A percentile compares a stretch with the other conserved stretches of the same genome.
phyloP scores from a whole-genome alignment of 2,888 invertebrate species.

The Phytoseiulus persimilis region DNA sequence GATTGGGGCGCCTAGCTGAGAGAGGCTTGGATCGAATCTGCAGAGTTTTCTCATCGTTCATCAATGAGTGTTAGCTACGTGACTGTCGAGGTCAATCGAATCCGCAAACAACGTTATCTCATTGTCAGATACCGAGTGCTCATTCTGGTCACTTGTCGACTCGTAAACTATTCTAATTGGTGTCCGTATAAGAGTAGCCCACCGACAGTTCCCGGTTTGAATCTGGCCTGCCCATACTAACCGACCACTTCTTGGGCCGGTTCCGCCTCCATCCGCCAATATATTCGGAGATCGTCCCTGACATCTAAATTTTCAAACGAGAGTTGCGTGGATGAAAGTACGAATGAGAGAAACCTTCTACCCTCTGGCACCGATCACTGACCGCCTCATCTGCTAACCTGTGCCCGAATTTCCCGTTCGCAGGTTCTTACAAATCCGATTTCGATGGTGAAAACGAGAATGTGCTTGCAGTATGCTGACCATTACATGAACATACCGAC shows the following conservation, averaged over 20 bases:
- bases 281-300: too few species aligned
- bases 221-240: too few species aligned
- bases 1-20: not conserved
- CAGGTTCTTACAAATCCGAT: conserved; percentile 90
- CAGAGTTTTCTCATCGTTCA: not conserved
- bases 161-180: not conserved
- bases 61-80: not conserved
- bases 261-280: too few species aligned
- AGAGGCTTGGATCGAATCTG: not conserved
- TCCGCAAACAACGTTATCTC: not conserved
- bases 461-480: conserved; percentile 83
- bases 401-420: conserved; percentile 52
- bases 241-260: too few species aligned
- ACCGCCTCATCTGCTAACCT: too few species aligned
- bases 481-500: conserved; percentile 45
- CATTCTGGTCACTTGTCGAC: not conserved
- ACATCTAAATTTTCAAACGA: too few species aligned
- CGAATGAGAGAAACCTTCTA: too few species aligned
- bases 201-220: conserved; percentile 39
- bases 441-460: conserved; percentile 95
- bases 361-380: too few species aligned
- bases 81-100: not conserved
- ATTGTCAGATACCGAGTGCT: not conserved
- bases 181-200: not conserved
- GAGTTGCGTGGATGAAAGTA: too few species aligned